phyloP scores from a whole-genome alignment of 2,888 invertebrate genomes.

The Drosophila fulvimacula region DNA sequence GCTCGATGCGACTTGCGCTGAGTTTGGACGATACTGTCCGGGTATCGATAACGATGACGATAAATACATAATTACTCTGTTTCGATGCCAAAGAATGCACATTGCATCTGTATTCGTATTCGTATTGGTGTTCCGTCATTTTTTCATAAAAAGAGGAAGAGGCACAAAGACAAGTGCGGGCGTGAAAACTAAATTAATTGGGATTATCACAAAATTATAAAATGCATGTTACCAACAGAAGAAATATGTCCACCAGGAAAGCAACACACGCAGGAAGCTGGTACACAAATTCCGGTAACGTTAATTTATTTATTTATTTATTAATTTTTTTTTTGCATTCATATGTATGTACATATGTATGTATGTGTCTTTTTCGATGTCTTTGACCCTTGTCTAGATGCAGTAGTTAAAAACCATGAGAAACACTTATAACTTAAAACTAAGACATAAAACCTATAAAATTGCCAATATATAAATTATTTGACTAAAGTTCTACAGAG shows the following conservation, averaged over 20 bases:
- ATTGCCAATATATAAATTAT: background rate
- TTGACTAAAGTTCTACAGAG: background rate
- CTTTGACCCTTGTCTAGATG: conserved; percentile 20
- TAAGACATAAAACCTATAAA: background rate
- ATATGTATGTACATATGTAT: no score
- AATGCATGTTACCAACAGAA: conserved; percentile 19
- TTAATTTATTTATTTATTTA: background rate
- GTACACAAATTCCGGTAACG: conserved; percentile 95
- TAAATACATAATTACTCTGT: conserved; percentile 18
- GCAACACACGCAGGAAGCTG: conserved; percentile 98
- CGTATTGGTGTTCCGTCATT: conserved; percentile 45
- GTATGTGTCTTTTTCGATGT: conserved; percentile 4
- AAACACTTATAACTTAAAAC: background rate
- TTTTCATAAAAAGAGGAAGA: conserved; percentile 48
- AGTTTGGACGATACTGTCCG: conserved; percentile 33
- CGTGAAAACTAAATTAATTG: conserved; percentile 31
- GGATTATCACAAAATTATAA: conserved; percentile 9
- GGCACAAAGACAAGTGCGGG: conserved; percentile 45
- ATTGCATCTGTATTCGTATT: conserved; percentile 38
- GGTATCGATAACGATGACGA: conserved; percentile 54
- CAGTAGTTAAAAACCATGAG: background rate
- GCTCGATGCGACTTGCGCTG: conserved; percentile 33
- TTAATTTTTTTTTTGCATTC: no score
- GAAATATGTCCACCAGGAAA: conserved; percentile 88
- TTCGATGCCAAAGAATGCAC: conserved; percentile 40